These are phyloP conservation scores for Danaus melanippus DNA, from an alignment of 1,140 invertebrate genomes.

Conservation along the genomic window DNA sequence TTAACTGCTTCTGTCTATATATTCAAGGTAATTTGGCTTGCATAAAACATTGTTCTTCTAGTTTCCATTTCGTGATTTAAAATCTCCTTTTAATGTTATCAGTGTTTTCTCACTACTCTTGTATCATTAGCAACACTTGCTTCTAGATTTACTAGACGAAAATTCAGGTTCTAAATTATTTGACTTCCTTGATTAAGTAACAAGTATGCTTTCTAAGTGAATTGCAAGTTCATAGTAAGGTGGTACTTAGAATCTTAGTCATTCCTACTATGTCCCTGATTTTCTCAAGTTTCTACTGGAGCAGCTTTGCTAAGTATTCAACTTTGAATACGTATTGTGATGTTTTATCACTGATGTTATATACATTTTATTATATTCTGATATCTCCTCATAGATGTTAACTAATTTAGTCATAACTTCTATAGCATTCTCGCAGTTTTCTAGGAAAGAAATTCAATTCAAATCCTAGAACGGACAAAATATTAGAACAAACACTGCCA, in stretches of 20 bases:
- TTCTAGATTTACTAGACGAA: too few species aligned
- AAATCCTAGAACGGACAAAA: slow-evolving; percentile 18
- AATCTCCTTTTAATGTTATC: too few species aligned
- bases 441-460: slow-evolving; percentile 20
- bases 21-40: too few species aligned
- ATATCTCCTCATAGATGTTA: slow-evolving; percentile 41
- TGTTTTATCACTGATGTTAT: slow-evolving; percentile 31
- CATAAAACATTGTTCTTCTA: too few species aligned
- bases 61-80: too few species aligned
- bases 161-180: too few species aligned
- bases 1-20: too few species aligned
- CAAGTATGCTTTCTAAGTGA: slow-evolving; percentile 48
- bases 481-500: slow-evolving; percentile 23
- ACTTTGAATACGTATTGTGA: slow-evolving; percentile 51
- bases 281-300: slow-evolving; percentile 39
- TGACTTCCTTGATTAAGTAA: slow-evolving; percentile 12
- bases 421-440: slow-evolving; percentile 28
- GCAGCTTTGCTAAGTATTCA: slow-evolving; percentile 40
- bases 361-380: slow-evolving; percentile 45
- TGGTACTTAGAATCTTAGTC: slow-evolving; percentile 44
- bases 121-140: too few species aligned
- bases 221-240: slow-evolving; percentile 36
- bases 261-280: slow-evolving; percentile 47
- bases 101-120: too few species aligned
- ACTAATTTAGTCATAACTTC: slow-evolving; percentile 40